phyloP scores from a whole-genome alignment of 2,113 vertebrate genomes.

The Python bivittatus region DNA sequence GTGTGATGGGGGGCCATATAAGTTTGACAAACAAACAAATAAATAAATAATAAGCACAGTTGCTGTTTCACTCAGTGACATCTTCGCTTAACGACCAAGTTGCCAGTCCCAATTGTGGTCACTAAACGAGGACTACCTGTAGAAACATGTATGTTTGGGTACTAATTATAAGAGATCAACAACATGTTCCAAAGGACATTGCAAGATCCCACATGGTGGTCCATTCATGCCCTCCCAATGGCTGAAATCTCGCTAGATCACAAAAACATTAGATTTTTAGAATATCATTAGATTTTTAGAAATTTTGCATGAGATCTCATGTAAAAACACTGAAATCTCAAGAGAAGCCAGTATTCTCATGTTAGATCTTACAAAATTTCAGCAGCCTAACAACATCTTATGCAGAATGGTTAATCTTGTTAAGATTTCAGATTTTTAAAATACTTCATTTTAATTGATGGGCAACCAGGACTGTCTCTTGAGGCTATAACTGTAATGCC shows the following conservation, averaged over 20 bases:
- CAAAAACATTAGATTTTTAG: no score
- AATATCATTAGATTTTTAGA: no score
- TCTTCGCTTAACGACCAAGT: background rate
- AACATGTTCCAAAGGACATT: background rate
- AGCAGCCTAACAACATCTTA: no score
- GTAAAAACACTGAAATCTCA: no score
- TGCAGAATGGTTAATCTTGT: no score
- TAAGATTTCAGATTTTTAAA: no score
- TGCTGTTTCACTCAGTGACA: background rate
- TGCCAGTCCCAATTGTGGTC: background rate
- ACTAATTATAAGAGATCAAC: background rate
- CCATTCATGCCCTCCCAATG: background rate
- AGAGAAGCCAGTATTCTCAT: no score
- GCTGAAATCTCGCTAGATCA: background rate
- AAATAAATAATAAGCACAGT: background rate
- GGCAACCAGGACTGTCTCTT: no score
- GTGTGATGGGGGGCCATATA: background rate
- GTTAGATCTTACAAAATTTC: no score
- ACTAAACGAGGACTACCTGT: background rate
- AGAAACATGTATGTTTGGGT: background rate
- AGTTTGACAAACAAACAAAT: background rate
- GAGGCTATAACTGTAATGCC: no score
- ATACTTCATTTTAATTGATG: no score
- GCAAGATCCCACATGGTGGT: background rate
- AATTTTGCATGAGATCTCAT: no score